A percentile compares a stretch with the other conserved stretches of the same genome.
These are phyloP conservation scores for Thumatha senex DNA, from an alignment of 2,888 invertebrate genomes.

Conservation along the genomic window DNA sequence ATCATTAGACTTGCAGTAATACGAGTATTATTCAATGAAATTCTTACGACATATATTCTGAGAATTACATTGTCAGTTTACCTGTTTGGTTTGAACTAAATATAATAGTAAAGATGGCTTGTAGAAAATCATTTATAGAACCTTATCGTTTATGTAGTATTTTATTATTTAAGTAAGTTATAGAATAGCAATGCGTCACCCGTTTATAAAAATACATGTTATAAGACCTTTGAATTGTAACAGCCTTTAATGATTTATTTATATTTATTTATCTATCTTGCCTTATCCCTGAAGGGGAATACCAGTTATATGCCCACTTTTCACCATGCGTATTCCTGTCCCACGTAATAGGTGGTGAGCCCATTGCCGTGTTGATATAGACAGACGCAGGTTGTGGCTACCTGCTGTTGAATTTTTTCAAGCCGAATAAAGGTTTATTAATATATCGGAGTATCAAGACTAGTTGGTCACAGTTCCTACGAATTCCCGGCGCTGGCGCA, in stretches of 20 bases:
- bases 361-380: too few species aligned
- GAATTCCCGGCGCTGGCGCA: constrained; percentile 52
- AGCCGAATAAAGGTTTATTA: too few species aligned
- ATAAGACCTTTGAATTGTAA: too few species aligned
- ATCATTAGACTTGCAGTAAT: constrained; percentile 22
- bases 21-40: constrained; percentile 40
- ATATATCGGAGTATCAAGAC: constrained; percentile 39
- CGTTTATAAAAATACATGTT: constrained; percentile 4
- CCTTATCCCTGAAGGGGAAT: too few species aligned
- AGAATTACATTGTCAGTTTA: constrained; percentile 24
- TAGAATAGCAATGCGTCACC: background rate
- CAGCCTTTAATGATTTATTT: too few species aligned
- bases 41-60: constrained; percentile 27
- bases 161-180: constrained; percentile 1
- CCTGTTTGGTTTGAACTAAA: constrained; percentile 23
- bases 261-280: too few species aligned
- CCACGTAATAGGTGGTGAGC: too few species aligned
- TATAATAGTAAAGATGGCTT: constrained; percentile 20
- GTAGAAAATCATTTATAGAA: constrained; percentile 11
- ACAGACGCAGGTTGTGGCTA: too few species aligned
- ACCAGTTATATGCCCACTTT: too few species aligned
- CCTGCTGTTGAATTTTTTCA: too few species aligned
- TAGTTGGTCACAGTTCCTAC: constrained; percentile 26
- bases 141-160: constrained; percentile 12
- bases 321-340: too few species aligned